phyloP scores from a whole-genome alignment of 2,113 vertebrate genomes.

The Gobius niger region DNA sequence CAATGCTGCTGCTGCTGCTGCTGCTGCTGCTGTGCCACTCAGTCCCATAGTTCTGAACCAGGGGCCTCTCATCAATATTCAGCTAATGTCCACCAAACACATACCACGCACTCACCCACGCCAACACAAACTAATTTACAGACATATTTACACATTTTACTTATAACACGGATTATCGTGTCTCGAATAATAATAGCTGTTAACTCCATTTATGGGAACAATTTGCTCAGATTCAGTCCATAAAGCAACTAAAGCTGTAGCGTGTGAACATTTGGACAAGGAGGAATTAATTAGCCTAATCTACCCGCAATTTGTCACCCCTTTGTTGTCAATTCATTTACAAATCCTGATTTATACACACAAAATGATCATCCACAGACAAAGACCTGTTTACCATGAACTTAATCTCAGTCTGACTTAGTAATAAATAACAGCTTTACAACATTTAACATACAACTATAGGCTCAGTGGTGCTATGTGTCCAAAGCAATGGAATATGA shows the following conservation, averaged over 20 bases:
- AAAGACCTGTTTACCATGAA: constrained; percentile 2
- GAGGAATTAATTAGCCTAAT: constrained; percentile 58
- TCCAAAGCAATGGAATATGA: too few species aligned
- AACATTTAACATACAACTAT: too few species aligned
- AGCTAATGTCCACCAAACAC: constrained; percentile 39
- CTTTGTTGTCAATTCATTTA: constrained; percentile 44
- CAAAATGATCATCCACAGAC: constrained; percentile 29
- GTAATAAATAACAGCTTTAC: not conserved
- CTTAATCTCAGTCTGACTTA: constrained; percentile 22
- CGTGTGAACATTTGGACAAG: constrained; percentile 39
- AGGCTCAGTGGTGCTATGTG: too few species aligned
- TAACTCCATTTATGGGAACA: constrained; percentile 35
- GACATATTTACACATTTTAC: constrained; percentile 13
- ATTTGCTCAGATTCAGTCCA: constrained; percentile 30
- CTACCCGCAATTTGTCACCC: constrained; percentile 43
- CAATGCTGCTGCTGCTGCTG: constrained; percentile 47
- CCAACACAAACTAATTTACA: constrained; percentile 10
- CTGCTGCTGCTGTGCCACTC: constrained; percentile 61
- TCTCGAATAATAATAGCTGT: constrained; percentile 16
- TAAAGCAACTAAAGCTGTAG: constrained; percentile 38
- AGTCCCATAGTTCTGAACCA: constrained; percentile 53
- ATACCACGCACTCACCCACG: constrained; percentile 26
- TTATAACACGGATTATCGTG: constrained; percentile 16
- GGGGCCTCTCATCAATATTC: constrained; percentile 74
- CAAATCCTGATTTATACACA: constrained; percentile 38